These are phyloP conservation scores for Andrena trimmerana DNA, from an alignment of 2,888 invertebrate genomes.

Conservation along the genomic window DNA sequence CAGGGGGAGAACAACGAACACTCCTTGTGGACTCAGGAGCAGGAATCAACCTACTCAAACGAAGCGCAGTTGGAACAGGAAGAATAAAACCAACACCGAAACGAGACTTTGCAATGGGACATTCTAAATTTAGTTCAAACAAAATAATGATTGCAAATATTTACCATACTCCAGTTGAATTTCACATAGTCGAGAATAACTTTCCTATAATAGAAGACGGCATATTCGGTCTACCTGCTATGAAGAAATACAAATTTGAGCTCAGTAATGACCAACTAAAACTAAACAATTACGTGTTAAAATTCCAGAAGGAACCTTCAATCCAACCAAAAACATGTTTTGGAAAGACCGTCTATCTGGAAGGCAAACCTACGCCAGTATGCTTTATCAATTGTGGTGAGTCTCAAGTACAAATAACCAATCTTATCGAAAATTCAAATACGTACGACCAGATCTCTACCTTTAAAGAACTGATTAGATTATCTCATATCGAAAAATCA, in stretches of 20 bases:
- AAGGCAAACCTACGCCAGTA: not conserved
- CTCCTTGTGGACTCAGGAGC: not conserved
- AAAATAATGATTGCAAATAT: not conserved
- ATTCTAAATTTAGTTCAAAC: not conserved
- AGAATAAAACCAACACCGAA: not conserved
- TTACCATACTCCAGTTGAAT: not conserved
- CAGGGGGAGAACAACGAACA: not conserved
- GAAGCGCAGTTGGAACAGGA: not conserved
- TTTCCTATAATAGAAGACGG: constrained; percentile 14
- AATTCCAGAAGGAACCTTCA: not conserved
- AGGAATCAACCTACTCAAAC: constrained; percentile 1
- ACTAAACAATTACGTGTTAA: not conserved
- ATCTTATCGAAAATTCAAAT: no score
- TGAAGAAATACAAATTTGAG: not conserved
- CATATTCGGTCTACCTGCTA: not conserved
- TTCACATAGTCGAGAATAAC: not conserved
- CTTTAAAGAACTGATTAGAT: no score
- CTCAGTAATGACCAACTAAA: not conserved
- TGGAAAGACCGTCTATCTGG: not conserved
- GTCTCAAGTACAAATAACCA: no score
- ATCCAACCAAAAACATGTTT: not conserved
- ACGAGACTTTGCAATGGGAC: not conserved
- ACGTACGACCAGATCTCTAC: no score
- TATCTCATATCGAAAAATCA: no score
- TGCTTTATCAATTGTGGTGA: no score